Evolutionary conservation across 30 jellyfish, hydroid and myxozoan genomes (phyloP), one percentile per base, ranked within the genome.

Genomic region (Aurelia coerulea): DNA sequence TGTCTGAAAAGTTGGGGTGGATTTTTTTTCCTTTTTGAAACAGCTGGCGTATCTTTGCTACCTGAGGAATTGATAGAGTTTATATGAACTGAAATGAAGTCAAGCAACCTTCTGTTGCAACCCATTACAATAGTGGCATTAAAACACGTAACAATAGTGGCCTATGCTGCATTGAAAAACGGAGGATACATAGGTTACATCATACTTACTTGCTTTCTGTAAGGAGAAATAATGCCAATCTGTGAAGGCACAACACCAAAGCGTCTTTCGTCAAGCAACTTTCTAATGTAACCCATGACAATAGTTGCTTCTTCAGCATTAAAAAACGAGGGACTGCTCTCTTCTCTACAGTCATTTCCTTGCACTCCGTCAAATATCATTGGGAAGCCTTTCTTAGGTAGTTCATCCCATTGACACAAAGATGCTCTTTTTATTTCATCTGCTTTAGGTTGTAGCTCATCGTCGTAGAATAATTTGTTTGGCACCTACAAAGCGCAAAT

Each of bases 311-410:
- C 98, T 50, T 87, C 65, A 6, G 95, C 88, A 73, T 92, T 92
- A 83, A 92, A 92, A 88, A 93, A 92, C 4, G 98, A 92, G 4
- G 98, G 98, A 41, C 98, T 83, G 79, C 77, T 78, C 73, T 96
- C 95, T 68, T 92, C 98, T 14, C 98, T 64, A 19, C 54, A 74
- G 29, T 92, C 98, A 10, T 64, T 89, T 18, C 97, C 95, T 88
- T 85, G 74, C 39, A 92, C 80, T 18, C 97, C 98, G 71, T 92
- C 97, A 77, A 92, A 92, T 4, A 92, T 62, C 49, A 92, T 46
- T 3, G 97, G 97, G 74, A 68, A 64, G 46, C 65, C 67, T 42
- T 62, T 41, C 46, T 23, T 56, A 15, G 97, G 95, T 29, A 92
- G 58, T 3, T 49, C 59, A 18, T 33, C 65, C 78, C 88, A 75